Base-by-base conservation (phyloP, 2,797 vertebrate genomes). In the Gastrophryne carolinensis region DNA sequence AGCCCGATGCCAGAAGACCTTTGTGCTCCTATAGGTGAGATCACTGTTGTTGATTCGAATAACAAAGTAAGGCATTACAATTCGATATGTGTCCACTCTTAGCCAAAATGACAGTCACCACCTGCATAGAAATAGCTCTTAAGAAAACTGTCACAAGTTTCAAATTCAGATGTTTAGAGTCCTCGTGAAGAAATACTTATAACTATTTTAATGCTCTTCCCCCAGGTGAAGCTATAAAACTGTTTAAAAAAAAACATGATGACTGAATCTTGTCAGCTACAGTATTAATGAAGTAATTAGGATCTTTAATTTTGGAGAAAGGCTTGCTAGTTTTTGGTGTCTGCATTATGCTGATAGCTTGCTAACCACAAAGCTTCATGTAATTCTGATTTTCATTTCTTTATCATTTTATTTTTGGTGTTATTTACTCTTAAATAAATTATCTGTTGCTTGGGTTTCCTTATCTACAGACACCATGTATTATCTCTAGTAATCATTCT, bases 271-370 rank as follows among this genome's bases (percentile, higher is more conserved):
- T 82, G 72, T 77, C 77, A 78, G 61, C 41, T 75, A 30, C 12
- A 50, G 50, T 76, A 83, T 80, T 82, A 81, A 85, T 75, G 52
- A 84, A 83, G 64, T 54, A 56, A 80, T 82, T 80, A 76, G 53
- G 27, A 47, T 56, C 65, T 83, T 81, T 81, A 75, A 82, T 81
- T 85, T 78, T 78, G 72, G 64, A 83, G 62, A 82, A 66, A 72
- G n/a, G 54, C 17, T 81, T 83, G 61, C 41, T 29, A 41, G 58
- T 65, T 71, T 71, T 82, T 83, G 74, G 73, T 81, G 80, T 44
- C 78, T 82, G 67, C 58, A 57, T 47, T 53, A 77, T 53, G 49
- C 39, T 57, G 78, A 53, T 81, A 75, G 49, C 39, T 57, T 78
- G 84, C 80, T 80, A 81, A 79, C 78, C 37, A 73, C 64, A 67